Evolutionary conservation across 2,113 vertebrate genomes (phyloP).

Genomic region (Empidonax traillii): DNA sequence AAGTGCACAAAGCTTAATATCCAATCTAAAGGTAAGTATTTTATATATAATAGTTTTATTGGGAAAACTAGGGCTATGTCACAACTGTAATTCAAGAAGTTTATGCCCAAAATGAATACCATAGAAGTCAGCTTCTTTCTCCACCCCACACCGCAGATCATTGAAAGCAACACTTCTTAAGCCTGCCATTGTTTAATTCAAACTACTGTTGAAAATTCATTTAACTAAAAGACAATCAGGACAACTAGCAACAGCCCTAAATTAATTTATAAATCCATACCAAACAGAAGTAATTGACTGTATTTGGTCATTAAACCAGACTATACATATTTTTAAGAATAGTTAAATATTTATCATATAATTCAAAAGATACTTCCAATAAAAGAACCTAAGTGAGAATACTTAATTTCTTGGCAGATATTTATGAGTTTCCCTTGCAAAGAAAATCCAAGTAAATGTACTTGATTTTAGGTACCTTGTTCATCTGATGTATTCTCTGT

Average conservation of each 20-base stretch:
- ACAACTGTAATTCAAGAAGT: background rate
- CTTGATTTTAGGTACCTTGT: background rate
- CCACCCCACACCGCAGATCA: background rate
- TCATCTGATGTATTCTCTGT: background rate
- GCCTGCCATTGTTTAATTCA: background rate
- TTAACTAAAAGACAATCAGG: background rate
- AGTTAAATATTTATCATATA: background rate
- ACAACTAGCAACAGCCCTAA: background rate
- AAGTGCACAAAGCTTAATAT: background rate
- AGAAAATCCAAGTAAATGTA: background rate
- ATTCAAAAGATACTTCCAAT: background rate
- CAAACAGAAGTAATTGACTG: background rate
- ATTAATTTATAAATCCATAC: background rate
- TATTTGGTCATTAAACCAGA: background rate
- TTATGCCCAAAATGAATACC: background rate
- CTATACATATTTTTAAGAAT: background rate
- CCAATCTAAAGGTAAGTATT: background rate
- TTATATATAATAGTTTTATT: background rate
- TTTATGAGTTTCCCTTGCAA: background rate
- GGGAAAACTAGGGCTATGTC: background rate
- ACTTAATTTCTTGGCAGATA: background rate
- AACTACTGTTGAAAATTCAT: background rate
- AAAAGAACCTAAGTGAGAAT: background rate
- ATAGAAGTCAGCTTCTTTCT: background rate
- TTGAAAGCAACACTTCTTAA: background rate